phyloP scores from a whole-genome alignment of 64 coral and sea anemone genomes.

The Orbicella faveolata region DNA sequence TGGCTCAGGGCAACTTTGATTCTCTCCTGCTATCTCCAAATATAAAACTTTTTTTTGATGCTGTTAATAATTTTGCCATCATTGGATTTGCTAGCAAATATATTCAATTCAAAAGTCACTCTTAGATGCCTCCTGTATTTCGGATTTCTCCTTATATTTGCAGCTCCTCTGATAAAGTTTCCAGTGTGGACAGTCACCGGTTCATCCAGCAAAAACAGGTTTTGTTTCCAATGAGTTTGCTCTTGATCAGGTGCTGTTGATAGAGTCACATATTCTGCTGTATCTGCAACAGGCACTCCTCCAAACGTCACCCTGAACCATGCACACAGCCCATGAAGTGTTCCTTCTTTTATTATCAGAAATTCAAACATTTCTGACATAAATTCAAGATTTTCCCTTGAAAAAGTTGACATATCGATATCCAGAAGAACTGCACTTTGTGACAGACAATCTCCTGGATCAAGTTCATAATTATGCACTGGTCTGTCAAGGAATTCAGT shows the following conservation, averaged over 20 bases:
- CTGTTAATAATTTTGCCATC: neutral
- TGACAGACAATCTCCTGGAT: conserved; percentile 70
- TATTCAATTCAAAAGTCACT: conserved; percentile 66
- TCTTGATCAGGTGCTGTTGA: conserved; percentile 67
- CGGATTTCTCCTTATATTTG: conserved; percentile 69
- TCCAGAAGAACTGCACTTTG: conserved; percentile 49
- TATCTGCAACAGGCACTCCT: conserved; percentile 55
- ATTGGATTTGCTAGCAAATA: conserved; percentile 46
- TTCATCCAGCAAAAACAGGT: conserved; percentile 82
- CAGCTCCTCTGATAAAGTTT: conserved; percentile 66
- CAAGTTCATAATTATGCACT: conserved; percentile 76
- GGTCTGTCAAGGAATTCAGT: conserved; percentile 80
- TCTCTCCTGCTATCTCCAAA: conserved; percentile 56
- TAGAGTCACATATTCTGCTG: conserved; percentile 27
- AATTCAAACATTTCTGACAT: conserved; percentile 64
- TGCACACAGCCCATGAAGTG: conserved; percentile 74
- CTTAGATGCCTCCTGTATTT: conserved; percentile 75
- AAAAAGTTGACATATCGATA: conserved; percentile 62
- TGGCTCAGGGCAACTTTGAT: neutral
- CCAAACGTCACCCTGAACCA: conserved; percentile 96
- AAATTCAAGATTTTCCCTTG: conserved; percentile 61
- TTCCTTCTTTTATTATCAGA: conserved; percentile 64
- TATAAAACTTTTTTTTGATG: conserved; percentile 67
- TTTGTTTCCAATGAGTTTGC: conserved; percentile 88
- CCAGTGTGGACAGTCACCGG: conserved; percentile 64